A percentile compares a stretch with the other conserved stretches of the same genome.
These are phyloP conservation scores for Drosophila anomalata DNA, from an alignment of 2,888 invertebrate genomes.

Conservation along the genomic window DNA sequence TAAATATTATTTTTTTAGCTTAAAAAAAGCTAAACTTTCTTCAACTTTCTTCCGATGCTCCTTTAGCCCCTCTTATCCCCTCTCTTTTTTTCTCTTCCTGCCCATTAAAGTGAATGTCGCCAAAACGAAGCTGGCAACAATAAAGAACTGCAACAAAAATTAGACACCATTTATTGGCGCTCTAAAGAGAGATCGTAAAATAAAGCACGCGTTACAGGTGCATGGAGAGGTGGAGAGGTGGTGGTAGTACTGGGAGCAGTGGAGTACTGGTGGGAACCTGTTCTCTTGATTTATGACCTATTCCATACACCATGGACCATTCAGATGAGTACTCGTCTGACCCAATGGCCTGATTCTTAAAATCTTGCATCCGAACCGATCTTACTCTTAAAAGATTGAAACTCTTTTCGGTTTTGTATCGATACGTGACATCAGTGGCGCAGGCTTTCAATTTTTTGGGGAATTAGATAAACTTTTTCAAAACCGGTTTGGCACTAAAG, in stretches of 20 bases:
- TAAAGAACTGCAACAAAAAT: conserved; percentile 19
- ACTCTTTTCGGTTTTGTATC: background rate
- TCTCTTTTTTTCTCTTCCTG: conserved; percentile 11
- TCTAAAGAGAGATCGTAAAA: conserved; percentile 14
- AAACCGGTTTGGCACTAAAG: conserved; percentile 22
- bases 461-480: conserved; percentile 17
- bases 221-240: background rate
- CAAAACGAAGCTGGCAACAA: conserved; percentile 38
- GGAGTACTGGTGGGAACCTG: conserved; percentile 16
- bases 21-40: background rate
- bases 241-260: background rate
- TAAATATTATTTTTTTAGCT: background rate
- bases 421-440: conserved; percentile 28
- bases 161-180: conserved; percentile 37
- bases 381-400: background rate
- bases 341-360: conserved; percentile 29
- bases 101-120: conserved; percentile 20
- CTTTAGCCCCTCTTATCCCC: conserved; percentile 2
- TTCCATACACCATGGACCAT: conserved; percentile 13
- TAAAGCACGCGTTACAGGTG: conserved; percentile 40
- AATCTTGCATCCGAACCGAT: background rate
- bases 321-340: conserved; percentile 19
- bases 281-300: conserved; percentile 30
- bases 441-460: background rate
- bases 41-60: conserved; percentile 1